phyloP scores from a whole-genome alignment of 2,888 invertebrate genomes.

The Conistra vaccinii region DNA sequence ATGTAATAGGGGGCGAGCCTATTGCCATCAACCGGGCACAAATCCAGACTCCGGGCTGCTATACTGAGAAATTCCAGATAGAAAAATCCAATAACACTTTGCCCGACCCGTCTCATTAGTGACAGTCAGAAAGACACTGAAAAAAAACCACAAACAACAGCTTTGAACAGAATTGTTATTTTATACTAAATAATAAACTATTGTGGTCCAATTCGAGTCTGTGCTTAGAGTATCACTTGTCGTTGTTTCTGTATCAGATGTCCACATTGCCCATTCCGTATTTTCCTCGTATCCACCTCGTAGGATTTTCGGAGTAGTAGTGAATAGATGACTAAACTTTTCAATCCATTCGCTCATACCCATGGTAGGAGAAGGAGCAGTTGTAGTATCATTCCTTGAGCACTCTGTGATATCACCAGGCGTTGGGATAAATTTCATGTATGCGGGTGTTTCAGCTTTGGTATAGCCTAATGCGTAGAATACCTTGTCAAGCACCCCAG shows the following conservation, averaged over 20 bases:
- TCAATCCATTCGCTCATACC: constrained; percentile 35
- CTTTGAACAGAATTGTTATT: constrained; percentile 25
- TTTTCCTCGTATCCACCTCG: accelerated
- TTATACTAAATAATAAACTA: constrained; percentile 70
- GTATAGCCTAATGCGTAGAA: constrained; percentile 83
- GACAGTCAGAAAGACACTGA: neutral
- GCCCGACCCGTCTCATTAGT: too few species aligned
- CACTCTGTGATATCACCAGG: constrained; percentile 80
- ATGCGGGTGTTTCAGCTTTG: constrained; percentile 68
- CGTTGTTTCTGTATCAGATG: neutral
- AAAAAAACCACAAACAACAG: neutral
- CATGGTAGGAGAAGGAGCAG: constrained; percentile 9
- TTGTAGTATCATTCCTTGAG: constrained; percentile 73
- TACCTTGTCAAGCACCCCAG: constrained; percentile 82
- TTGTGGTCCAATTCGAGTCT: constrained; percentile 64
- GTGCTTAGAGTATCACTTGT: neutral
- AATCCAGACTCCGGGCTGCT: too few species aligned
- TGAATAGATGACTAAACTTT: constrained; percentile 42
- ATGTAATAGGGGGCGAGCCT: too few species aligned
- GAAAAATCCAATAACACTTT: too few species aligned
- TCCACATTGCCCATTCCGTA: neutral
- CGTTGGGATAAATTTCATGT: constrained; percentile 74
- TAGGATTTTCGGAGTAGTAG: accelerated
- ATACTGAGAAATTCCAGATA: too few species aligned
- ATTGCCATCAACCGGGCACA: too few species aligned